These are phyloP conservation scores for Pollenia labialis DNA, from an alignment of 2,888 invertebrate genomes.

Conservation along the genomic window DNA sequence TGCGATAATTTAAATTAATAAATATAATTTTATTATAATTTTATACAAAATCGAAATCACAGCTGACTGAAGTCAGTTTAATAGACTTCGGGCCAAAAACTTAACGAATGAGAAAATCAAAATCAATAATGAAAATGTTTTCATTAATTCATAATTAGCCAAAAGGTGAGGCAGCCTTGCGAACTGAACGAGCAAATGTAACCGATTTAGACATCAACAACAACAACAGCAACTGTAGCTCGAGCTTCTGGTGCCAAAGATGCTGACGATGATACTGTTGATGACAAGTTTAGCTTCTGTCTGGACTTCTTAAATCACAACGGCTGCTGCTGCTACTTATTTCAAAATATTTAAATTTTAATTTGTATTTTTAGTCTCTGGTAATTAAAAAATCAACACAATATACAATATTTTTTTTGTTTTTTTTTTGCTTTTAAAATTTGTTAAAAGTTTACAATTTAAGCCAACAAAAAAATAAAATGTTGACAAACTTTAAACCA, in stretches of 20 bases:
- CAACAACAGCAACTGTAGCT: neutral
- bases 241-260: slow-evolving; percentile 1
- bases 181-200: neutral
- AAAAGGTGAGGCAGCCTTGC: slow-evolving; percentile 26
- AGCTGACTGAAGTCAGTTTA: slow-evolving; percentile 20
- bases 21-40: slow-evolving; percentile 39
- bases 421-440: slow-evolving; percentile 43
- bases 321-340: slow-evolving; percentile 1
- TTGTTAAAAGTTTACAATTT: slow-evolving; percentile 43
- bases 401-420: neutral
- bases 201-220: neutral
- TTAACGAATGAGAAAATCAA: neutral
- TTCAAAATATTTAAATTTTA: slow-evolving; percentile 68
- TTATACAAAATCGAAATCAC: slow-evolving; percentile 57
- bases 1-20: slow-evolving; percentile 50
- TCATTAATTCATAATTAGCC: slow-evolving; percentile 62
- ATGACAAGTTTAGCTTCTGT: slow-evolving; percentile 31
- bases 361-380: slow-evolving; percentile 53
- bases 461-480: slow-evolving; percentile 8
- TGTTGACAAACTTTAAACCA: slow-evolving; percentile 42
- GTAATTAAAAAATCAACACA: slow-evolving; percentile 67
- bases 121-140: slow-evolving; percentile 63
- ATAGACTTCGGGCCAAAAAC: neutral
- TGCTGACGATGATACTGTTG: neutral
- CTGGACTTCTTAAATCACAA: slow-evolving; percentile 37